Evolutionary conservation across 2,888 invertebrate species (phyloP).

Genomic region (Meteorus cinctellus): DNA sequence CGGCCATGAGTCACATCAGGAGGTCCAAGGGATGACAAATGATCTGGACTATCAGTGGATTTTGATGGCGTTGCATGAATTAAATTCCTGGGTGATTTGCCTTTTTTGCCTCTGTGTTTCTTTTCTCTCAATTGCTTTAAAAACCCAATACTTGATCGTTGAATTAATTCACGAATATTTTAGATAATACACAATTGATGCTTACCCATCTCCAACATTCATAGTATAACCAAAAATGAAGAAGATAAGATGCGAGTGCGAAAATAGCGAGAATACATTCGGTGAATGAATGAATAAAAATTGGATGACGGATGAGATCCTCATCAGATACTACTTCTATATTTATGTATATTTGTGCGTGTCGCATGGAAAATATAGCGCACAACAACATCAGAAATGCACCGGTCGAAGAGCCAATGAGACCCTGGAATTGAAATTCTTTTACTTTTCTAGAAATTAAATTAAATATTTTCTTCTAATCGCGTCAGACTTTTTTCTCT

Average conservation of each 20-base stretch:
- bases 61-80: neutral
- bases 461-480: neutral
- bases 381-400: conserved; percentile 58
- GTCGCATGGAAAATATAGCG: conserved; percentile 65
- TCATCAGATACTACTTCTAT: conserved; percentile 61
- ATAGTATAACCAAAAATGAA: conserved; percentile 63
- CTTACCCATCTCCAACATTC: conserved; percentile 63
- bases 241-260: conserved; percentile 62
- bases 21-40: neutral
- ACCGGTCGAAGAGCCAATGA: conserved; percentile 56
- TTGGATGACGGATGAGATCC: conserved; percentile 63
- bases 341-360: conserved; percentile 65
- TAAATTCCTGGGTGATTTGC: neutral
- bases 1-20: neutral
- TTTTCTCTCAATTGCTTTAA: neutral
- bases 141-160: too few relatives aligned
- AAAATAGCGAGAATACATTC: conserved; percentile 67
- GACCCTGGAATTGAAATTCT: conserved; percentile 53
- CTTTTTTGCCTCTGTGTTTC: too few relatives aligned
- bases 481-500: too few relatives aligned
- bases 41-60: neutral
- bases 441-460: conserved; percentile 17
- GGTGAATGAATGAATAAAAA: conserved; percentile 66
- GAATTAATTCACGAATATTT: neutral
- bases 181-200: neutral